Percentiles rank a stretch among this genome's conserved stretches.
Conservation (phyloP, 2,888 invertebrate genomes). For the Brachycybe producta region DNA sequence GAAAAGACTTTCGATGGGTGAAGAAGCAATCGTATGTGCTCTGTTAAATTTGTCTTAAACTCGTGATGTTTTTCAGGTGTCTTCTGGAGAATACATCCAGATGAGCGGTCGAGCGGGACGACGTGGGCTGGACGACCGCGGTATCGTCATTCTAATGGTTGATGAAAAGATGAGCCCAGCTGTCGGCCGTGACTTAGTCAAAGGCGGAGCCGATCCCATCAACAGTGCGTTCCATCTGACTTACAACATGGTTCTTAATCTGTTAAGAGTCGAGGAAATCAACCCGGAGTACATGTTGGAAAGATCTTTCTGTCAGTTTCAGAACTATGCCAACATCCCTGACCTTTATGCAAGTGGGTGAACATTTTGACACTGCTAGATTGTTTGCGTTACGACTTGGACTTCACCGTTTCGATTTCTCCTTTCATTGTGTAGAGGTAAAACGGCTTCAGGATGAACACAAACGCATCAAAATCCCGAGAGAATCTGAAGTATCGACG, state of each 20-base stretch:
- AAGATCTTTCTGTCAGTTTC: slow-evolving; percentile 95
- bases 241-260: slow-evolving; percentile 96
- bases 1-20: slow-evolving; percentile 85
- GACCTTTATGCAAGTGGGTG: slow-evolving; percentile 66
- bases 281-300: slow-evolving; percentile 99
- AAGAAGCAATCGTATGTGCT: slow-evolving; percentile 26
- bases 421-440: slow-evolving; percentile 42
- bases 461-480: slow-evolving; percentile 49
- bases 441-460: slow-evolving; percentile 51
- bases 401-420: too few species aligned
- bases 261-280: slow-evolving; percentile 94
- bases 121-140: slow-evolving; percentile 90
- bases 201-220: slow-evolving; percentile 85
- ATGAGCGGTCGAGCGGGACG: slow-evolving; percentile 99
- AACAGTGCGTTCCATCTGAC: slow-evolving; percentile 98
- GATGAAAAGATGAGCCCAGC: slow-evolving; percentile 73
- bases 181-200: slow-evolving; percentile 42
- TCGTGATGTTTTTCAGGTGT: slow-evolving; percentile 42
- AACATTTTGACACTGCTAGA: background rate
- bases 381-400: background rate
- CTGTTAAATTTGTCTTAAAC: slow-evolving; percentile 9
- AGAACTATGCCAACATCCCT: slow-evolving; percentile 92
- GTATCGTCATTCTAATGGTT: slow-evolving; percentile 95
- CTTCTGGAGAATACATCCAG: slow-evolving; percentile 98
- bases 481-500: slow-evolving; percentile 60